Base-by-base conservation (phyloP, 2,113 vertebrate genomes). In the Podiceps cristatus region DNA sequence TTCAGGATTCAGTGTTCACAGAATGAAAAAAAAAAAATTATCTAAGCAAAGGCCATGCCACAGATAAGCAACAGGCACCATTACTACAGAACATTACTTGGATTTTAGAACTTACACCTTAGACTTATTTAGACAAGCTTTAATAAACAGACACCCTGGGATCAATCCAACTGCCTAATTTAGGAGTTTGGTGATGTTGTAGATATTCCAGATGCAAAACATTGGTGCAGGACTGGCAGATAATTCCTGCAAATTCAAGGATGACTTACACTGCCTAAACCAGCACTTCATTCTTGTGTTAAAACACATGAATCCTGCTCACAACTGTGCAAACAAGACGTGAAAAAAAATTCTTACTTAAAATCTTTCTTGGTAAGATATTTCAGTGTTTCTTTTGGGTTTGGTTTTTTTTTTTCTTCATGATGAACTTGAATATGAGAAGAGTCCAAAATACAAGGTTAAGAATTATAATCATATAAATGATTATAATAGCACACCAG, bases 361-460 rank as follows among this genome's bases (percentile, higher is more conserved):
- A 74, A 72, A 29, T 44, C 4, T 50, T 88, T 47, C 31, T 72
- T 23, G 64, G 3, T 2, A 35, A 56, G 9, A 53, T 69, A 29
- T 60, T 85, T 72, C 27, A 50, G 7, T 29, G 5, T 74, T 69
- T 50, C 2, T 59, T 62, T 37, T 37, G 37, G 37, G 37, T 44
- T 27, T 37, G 1, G 9, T 17, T 18, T 29, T 31, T 59, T 52
- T 82, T 40, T 50, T 4, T 19, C 11, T 45, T 33, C 11, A 2
- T 74, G 5, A 24, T 75, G 11, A 55, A 60, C 16, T 52, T 75
- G 5, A 76, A 53, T 71, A 6, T 20, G 19, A 71, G n/a, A 88
- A 59, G 11, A 68, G 4, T 14, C 12, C 0, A 0, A 71, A 92
- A 72, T 68, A 27, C 5, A 59, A 62, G 2, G 23, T 59, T 45